phyloP scores from a whole-genome alignment of 30 jellyfish, hydroid and myxozoan species.

The Pseudorhiza aurosa region DNA sequence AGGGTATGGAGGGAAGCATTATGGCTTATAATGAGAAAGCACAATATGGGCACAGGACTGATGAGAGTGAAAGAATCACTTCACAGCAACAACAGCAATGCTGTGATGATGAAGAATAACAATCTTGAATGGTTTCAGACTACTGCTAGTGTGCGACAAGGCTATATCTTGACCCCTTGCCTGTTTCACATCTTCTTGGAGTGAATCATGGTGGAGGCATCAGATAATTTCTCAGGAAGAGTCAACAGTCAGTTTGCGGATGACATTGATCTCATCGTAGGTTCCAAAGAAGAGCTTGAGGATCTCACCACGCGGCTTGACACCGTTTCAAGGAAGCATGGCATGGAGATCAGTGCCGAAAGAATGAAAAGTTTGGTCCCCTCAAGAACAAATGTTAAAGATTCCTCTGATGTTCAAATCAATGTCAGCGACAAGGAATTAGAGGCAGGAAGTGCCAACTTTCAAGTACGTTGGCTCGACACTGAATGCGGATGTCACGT shows the following conservation, averaged over 20 bases:
- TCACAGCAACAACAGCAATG: conserved; percentile 30
- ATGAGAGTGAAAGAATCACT: conserved; percentile 51
- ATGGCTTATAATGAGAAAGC: conserved; percentile 37
- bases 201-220: conserved; percentile 51
- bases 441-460: conserved; percentile 4
- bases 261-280: conserved; percentile 45
- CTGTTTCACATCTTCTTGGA: conserved; percentile 54
- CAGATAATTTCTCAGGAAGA: conserved; percentile 28
- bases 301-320: conserved; percentile 34
- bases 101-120: conserved; percentile 11
- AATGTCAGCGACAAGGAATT: conserved; percentile 6
- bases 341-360: conserved; percentile 60
- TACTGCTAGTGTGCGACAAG: conserved; percentile 73
- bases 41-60: conserved; percentile 46
- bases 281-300: conserved; percentile 24
- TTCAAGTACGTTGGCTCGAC: too few species aligned
- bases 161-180: conserved; percentile 55
- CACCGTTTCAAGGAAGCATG: conserved; percentile 30
- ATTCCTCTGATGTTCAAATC: neutral
- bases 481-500: conserved; percentile 21
- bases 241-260: conserved; percentile 43
- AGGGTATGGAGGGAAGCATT: too few species aligned
- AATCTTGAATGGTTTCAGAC: conserved; percentile 18
- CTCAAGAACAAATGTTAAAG: conserved; percentile 11
- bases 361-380: conserved; percentile 11